These are phyloP conservation scores for Diglossa cyanea DNA, from an alignment of 2,797 vertebrate species.

Conservation along the genomic window DNA sequence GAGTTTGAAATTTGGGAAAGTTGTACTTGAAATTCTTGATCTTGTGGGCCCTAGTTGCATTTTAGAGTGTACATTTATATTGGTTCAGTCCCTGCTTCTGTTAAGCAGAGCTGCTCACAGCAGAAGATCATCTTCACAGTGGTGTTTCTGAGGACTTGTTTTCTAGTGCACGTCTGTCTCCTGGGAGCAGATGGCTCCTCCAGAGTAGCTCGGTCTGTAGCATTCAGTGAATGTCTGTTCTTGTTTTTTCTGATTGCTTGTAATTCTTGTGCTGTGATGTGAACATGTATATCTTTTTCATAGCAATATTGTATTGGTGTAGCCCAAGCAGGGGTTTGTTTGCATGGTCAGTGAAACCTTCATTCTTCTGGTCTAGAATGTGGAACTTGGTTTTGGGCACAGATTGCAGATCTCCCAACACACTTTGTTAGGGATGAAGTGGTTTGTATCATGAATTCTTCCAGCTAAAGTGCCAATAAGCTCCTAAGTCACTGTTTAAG, in stretches of 20 bases:
- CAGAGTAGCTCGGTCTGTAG: neutral
- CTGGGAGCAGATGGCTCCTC: neutral
- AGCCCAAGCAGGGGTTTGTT: neutral
- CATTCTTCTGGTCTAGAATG: neutral
- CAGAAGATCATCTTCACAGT: neutral
- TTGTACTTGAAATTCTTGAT: neutral
- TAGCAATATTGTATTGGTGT: neutral
- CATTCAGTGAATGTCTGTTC: neutral
- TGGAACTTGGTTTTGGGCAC: neutral
- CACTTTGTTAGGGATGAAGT: neutral
- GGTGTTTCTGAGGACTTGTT: neutral
- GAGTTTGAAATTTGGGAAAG: neutral
- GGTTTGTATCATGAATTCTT: neutral
- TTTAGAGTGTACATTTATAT: neutral
- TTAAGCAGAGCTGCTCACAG: neutral
- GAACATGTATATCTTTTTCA: neutral
- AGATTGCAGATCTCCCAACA: neutral
- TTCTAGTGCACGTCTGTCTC: fast-evolving
- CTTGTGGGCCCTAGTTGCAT: neutral
- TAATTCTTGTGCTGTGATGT: neutral
- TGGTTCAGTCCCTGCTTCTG: neutral
- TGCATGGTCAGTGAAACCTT: neutral
- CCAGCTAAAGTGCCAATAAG: neutral
- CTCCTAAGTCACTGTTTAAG: neutral
- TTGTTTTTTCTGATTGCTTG: neutral